phyloP scores from a whole-genome alignment of 2,888 invertebrate genomes.

The Nemotelus nigrinus region DNA sequence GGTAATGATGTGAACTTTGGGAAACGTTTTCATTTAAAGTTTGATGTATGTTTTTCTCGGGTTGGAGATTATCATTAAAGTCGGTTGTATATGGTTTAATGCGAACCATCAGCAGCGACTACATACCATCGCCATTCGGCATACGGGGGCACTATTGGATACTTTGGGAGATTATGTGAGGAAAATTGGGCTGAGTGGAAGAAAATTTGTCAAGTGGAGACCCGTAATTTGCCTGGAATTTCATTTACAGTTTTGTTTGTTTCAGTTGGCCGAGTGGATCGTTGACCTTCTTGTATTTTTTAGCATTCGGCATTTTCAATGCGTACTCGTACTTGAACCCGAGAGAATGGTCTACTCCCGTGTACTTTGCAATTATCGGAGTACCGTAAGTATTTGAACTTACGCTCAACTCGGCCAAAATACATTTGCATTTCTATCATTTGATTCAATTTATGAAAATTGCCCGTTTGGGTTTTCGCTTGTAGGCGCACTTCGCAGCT shows the following conservation, averaged over 20 bases:
- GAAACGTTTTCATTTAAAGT: conserved; percentile 6
- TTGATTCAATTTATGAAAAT: too few species aligned
- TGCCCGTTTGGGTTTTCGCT: neutral
- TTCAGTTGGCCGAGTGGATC: conserved; percentile 30
- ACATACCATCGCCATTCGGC: conserved; percentile 17
- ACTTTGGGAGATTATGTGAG: conserved; percentile 21
- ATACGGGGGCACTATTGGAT: conserved; percentile 26
- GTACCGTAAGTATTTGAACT: conserved; percentile 27
- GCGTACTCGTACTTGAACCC: conserved; percentile 25
- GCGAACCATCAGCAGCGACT: conserved; percentile 28
- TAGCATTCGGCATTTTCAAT: conserved; percentile 21
- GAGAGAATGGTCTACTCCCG: conserved; percentile 26
- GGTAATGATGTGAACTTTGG: conserved; percentile 22
- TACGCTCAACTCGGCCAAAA: neutral
- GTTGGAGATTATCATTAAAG: conserved; percentile 22
- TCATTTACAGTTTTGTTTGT: neutral
- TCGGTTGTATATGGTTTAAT: conserved; percentile 39
- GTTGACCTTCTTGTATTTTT: conserved; percentile 31
- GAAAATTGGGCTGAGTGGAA: conserved; percentile 17
- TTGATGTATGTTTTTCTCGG: neutral
- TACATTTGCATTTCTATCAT: neutral
- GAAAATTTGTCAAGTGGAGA: conserved; percentile 34
- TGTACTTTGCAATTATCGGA: conserved; percentile 33
- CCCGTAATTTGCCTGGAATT: neutral
- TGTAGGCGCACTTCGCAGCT: conserved; percentile 23